phyloP scores from a whole-genome alignment of 2,888 invertebrate species.

The Yponomeuta sedellus region DNA sequence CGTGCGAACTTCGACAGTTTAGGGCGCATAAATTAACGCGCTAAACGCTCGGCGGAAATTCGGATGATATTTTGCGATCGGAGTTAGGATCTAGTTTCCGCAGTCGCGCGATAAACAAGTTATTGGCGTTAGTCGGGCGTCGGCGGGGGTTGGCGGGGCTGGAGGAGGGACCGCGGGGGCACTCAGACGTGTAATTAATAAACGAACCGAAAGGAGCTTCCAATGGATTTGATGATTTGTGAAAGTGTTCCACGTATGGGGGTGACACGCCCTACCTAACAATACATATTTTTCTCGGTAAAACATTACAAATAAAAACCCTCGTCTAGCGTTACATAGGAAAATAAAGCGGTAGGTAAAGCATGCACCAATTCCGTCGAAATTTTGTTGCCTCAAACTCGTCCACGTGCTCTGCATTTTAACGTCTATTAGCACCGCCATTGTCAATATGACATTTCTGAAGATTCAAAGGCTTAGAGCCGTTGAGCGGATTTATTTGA shows the following conservation, averaged over 20 bases:
- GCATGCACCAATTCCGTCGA: background rate
- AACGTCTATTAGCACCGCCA: background rate
- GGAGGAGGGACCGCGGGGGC: slow-evolving; percentile 24
- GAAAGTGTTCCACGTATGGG: slow-evolving; percentile 32
- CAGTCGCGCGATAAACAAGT: slow-evolving; percentile 63
- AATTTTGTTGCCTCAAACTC: background rate
- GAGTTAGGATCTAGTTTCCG: slow-evolving; percentile 64
- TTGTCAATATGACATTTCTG: background rate
- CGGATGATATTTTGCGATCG: slow-evolving; percentile 56
- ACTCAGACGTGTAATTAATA: slow-evolving; percentile 62
- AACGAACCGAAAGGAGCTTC: slow-evolving; percentile 53
- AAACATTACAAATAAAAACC: background rate
- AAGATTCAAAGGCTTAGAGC: background rate
- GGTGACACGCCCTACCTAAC: slow-evolving; percentile 8
- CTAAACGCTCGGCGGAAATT: slow-evolving; percentile 46
- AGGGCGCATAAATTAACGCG: slow-evolving; percentile 27
- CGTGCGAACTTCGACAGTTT: slow-evolving; percentile 26
- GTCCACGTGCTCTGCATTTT: background rate
- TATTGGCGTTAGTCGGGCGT: slow-evolving; percentile 48
- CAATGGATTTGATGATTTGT: slow-evolving; percentile 54
- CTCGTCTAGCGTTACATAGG: no score
- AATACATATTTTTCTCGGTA: background rate
- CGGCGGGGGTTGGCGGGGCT: slow-evolving; percentile 25
- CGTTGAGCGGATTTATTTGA: background rate
- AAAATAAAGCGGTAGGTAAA: no score